Evolutionary conservation across 1,140 invertebrate species (phyloP), one percentile per base, ranked within the genome.

Genomic region (Hormaphis cornu): DNA sequence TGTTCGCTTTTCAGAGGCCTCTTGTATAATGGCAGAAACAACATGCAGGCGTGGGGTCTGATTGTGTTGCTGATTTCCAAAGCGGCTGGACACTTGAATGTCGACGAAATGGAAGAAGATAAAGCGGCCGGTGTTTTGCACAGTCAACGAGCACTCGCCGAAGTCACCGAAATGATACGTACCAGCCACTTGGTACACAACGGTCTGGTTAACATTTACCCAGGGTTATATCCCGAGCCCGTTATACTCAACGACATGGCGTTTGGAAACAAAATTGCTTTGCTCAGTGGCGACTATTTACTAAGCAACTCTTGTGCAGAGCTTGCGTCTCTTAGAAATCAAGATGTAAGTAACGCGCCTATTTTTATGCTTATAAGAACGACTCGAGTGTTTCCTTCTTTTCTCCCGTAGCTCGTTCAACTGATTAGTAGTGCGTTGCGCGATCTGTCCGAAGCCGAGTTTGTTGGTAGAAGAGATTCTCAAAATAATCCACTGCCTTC

Each of bases 81-180:
- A 82, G 89, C 91, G 42, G 91, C 90, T 42, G 91, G 90, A 26
- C 88, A 90, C 80, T 76, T 85, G 0, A 85, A 86, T 76, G 87
- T 90, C 71, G 85, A 88, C 1, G 87, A 89, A 73, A 84, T 89
- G 81, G 88, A 91, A 76, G 87, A 90, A 78, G 89, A 91, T 73
- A 90, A 90, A 76, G 86, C 88, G 52, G 88, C 87, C 20, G 89
- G 88, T 10, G 87, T 90, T 6, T 77, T 91, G 37, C 86, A 90
- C 73, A 89, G 89, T 74, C 95, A 98, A 80, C 83, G 90, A 71
- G 88, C 89, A 20, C 80, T 98, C 59, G 94, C 95, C 0, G 92
- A 97, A 81, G 89, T 98, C 7, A 92, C 92, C 0, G 96, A 98
- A 82, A 98, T 99, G 94, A 97, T 98, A 71, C 86, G 96, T 52